Percentiles rank a stretch among this genome's conserved stretches.
phyloP scores from a whole-genome alignment of 1,140 invertebrate genomes.

The Holcopasites calliopsidis region DNA sequence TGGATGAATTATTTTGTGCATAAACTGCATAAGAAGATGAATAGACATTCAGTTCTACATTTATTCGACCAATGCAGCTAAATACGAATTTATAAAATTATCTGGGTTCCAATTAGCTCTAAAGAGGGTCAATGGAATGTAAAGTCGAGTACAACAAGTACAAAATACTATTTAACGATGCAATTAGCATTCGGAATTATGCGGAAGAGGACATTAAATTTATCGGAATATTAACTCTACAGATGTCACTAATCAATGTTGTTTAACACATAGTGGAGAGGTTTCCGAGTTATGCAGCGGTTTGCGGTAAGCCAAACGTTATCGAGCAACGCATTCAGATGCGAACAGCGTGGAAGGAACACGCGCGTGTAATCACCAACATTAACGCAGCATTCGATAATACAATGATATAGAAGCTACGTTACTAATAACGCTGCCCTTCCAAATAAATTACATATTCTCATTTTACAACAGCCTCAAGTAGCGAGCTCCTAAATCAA shows the following conservation, averaged over 20 bases:
- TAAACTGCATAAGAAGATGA: no score
- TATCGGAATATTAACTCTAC: constrained; percentile 63
- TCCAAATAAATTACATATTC: constrained; percentile 12
- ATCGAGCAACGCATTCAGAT: constrained; percentile 61
- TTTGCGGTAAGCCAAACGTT: constrained; percentile 60
- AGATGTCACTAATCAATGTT: constrained; percentile 64
- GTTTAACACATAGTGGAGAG: constrained; percentile 59
- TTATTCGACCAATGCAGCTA: no score
- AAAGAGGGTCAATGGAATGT: no score
- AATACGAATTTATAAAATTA: no score
- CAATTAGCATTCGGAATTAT: not conserved
- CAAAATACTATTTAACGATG: not conserved
- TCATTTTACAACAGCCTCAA: not conserved
- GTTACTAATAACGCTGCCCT: constrained; percentile 10
- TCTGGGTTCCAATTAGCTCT: no score
- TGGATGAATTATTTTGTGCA: no score
- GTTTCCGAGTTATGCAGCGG: constrained; percentile 62
- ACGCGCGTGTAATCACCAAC: constrained; percentile 41
- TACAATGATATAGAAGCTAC: constrained; percentile 11
- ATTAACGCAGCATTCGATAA: constrained; percentile 25
- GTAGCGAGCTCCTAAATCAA: not conserved
- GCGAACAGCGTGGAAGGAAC: constrained; percentile 46
- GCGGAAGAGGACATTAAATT: constrained; percentile 31
- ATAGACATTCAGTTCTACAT: no score
- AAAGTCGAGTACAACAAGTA: no score